Evolutionary conservation across 2,888 invertebrate genomes (phyloP), one percentile per base, ranked within the genome.

Genomic region (Ophion ventricosus): DNA sequence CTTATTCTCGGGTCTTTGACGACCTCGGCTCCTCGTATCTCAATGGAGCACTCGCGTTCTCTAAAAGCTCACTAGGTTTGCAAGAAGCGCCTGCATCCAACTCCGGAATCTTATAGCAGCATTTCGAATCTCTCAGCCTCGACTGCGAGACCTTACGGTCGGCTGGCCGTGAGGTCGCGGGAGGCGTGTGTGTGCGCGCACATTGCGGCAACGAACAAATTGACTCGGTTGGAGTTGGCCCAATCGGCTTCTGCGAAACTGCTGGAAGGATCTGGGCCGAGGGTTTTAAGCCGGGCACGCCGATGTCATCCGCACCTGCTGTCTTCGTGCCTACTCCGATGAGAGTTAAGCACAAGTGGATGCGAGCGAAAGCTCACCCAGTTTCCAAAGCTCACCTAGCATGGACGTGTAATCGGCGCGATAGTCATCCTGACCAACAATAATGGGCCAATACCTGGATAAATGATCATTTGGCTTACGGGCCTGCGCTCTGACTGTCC

Each of bases 1-100:
- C 88, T 89, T 89, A 90, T 91, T 90, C 91, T 89, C 90, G 89
- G 91, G 89, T 91, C 90, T 89, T 88, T 88, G 88, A 82, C 80
- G 77, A 86, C 77, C 43, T 57, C 66, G 61, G 43, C 49, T 85
- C 86, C 88, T 80, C 73, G 89, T 90, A 91, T 91, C 91, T 90
- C 90, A 83, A 83, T 84, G 88, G 86, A 88, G 90, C 90, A 89
- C 85, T 83, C 87, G 86, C 80, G 49, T 17, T 49, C 49, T 90
- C 89, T 90, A 90, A 91, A 88, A 89, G 89, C 88, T 84, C 85
- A 84, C 64, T 56, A 64, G 90, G 89, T 89, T 90, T 89, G 88
- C 88, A 85, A 85, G 87, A 35, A 54, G 72, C 77, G 49, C 59
- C 76, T 69, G 63, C 70, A 61, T 64, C 80, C 40, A 88, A 87